phyloP scores from a whole-genome alignment of 2,888 invertebrate genomes.

The Drosophila formosana region DNA sequence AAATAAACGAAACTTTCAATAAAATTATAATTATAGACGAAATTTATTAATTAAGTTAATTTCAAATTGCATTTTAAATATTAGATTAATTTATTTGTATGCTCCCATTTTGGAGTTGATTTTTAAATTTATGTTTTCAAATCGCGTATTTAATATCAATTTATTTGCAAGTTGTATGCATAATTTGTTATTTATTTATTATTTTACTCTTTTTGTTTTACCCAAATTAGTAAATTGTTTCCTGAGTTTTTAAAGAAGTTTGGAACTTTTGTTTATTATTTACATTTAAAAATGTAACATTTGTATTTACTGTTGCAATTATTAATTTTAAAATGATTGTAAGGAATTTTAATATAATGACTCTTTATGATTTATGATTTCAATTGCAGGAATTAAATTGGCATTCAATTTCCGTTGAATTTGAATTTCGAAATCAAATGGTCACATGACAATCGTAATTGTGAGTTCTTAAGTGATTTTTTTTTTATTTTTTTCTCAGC shows the following conservation, averaged over 20 bases:
- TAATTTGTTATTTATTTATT: neutral
- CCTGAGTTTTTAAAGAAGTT: neutral
- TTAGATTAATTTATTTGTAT: neutral
- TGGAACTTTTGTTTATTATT: neutral
- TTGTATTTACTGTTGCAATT: neutral
- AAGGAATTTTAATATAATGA: neutral
- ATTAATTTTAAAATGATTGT: neutral
- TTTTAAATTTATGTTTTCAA: neutral
- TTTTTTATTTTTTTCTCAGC: conserved; percentile 5
- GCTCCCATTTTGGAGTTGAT: neutral
- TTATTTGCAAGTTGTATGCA: too few species aligned
- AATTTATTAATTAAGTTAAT: neutral
- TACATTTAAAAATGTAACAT: neutral
- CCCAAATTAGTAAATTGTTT: neutral
- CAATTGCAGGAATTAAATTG: neutral
- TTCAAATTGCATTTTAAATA: neutral
- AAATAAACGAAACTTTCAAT: too few species aligned
- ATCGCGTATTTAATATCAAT: too few species aligned
- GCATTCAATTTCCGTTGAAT: neutral
- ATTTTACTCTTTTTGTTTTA: neutral
- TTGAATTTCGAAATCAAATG: conserved; percentile 36
- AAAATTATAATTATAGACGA: neutral
- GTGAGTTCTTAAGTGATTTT: conserved; percentile 2
- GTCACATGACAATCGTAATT: conserved; percentile 31
- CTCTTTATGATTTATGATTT: conserved; percentile 2